Evolutionary conservation across 2,797 vertebrate species (phyloP).

Genomic region (Phyllotis vaccarum): DNA sequence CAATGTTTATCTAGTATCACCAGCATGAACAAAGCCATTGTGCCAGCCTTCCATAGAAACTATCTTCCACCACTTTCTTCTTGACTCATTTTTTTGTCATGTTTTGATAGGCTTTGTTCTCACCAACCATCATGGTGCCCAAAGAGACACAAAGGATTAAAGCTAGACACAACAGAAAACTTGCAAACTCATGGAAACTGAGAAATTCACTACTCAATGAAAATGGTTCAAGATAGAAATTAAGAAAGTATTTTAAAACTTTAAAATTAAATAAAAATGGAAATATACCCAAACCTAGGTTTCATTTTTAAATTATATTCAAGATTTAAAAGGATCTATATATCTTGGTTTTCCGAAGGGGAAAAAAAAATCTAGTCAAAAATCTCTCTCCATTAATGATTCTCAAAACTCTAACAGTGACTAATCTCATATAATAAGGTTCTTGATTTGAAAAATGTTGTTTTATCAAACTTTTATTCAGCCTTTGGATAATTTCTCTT

Average conservation of each 20-base stretch:
- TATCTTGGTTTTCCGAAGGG: slow-evolving; percentile 7
- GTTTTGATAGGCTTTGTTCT: not conserved
- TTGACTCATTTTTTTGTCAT: not conserved
- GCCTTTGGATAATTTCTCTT: slow-evolving; percentile 69
- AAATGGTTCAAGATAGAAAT: not conserved
- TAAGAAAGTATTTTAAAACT: not conserved
- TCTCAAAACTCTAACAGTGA: not conserved
- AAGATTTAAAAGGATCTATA: slow-evolving; percentile 36
- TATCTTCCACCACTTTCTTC: not conserved
- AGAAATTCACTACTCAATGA: not conserved
- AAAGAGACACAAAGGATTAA: not conserved
- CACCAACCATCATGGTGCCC: not conserved
- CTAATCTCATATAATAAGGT: not conserved
- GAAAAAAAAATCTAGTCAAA: slow-evolving; percentile 45
- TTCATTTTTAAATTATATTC: slow-evolving; percentile 44
- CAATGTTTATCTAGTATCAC: not conserved
- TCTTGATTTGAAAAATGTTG: not conserved
- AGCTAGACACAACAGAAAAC: not conserved
- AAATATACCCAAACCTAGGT: not conserved
- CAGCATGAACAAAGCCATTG: not conserved
- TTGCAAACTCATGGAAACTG: not conserved
- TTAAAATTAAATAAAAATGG: not conserved
- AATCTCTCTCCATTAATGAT: slow-evolving; percentile 28
- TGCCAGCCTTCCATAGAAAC: not conserved
- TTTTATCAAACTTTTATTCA: slow-evolving; percentile 65